Evolutionary conservation across 2,113 vertebrate genomes (phyloP).

Genomic region (Piaya cayana): DNA sequence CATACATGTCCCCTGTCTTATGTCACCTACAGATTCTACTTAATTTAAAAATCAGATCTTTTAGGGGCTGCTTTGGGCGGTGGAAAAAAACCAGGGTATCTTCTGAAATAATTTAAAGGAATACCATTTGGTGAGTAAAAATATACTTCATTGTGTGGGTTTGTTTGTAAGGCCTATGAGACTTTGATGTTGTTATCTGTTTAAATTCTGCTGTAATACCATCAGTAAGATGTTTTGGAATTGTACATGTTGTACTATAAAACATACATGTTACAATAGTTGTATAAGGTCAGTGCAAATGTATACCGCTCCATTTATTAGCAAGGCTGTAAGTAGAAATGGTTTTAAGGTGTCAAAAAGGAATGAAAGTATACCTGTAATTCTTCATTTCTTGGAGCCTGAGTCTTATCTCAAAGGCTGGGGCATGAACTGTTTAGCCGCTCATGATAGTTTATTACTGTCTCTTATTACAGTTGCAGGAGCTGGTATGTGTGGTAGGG

Average conservation of each 20-base stretch:
- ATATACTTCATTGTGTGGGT: background rate
- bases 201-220: constrained; percentile 26
- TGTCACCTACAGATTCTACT: background rate
- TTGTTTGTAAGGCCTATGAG: constrained; percentile 32
- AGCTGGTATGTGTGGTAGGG: constrained; percentile 33
- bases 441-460: background rate
- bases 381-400: constrained; percentile 36
- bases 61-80: background rate
- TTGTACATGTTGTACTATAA: background rate
- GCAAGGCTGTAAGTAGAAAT: background rate
- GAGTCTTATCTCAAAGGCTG: constrained; percentile 34
- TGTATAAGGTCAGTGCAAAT: constrained; percentile 33
- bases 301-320: background rate
- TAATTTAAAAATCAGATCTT: background rate
- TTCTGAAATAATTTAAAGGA: background rate
- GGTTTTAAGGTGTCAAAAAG: background rate
- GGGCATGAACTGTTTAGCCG: background rate
- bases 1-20: background rate
- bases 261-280: background rate
- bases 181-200: constrained; percentile 34
- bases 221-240: constrained; percentile 44
- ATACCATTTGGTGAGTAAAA: background rate
- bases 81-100: background rate
- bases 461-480: constrained; percentile 7
- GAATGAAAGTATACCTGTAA: constrained; percentile 9